These are phyloP conservation scores for Neomorphus geoffroyi DNA, from an alignment of 2,797 vertebrate genomes.

Conservation along the genomic window DNA sequence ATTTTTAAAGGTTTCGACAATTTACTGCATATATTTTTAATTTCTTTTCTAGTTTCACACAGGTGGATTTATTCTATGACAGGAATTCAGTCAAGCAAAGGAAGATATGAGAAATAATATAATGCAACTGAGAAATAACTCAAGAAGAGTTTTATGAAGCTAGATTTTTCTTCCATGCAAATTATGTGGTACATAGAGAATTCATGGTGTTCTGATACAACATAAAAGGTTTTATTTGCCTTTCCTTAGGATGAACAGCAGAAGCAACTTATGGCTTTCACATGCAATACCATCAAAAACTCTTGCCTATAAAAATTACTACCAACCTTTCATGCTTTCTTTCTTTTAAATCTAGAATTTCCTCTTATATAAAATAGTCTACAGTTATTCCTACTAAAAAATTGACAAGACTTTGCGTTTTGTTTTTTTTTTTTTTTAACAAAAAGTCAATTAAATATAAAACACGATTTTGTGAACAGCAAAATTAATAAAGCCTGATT, in stretches of 20 bases:
- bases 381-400: not conserved
- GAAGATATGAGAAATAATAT: not conserved
- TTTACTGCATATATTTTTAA: not conserved
- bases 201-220: not conserved
- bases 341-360: not conserved
- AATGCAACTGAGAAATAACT: not conserved
- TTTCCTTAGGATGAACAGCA: not conserved
- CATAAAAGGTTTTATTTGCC: not conserved
- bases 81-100: not conserved
- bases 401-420: rapidly evolving
- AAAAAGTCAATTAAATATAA: not conserved
- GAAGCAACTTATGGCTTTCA: not conserved
- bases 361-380: not conserved
- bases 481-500: not conserved
- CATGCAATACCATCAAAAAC: not conserved
- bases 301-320: not conserved
- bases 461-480: not conserved
- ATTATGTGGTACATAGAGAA: not conserved
- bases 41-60: not conserved
- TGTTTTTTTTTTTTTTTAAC: not conserved
- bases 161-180: not conserved
- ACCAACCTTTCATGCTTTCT: not conserved
- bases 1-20: not conserved
- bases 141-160: not conserved
- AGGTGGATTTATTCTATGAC: not conserved